Conservation (phyloP, 2,113 vertebrate species). For the Numenius arquata region DNA sequence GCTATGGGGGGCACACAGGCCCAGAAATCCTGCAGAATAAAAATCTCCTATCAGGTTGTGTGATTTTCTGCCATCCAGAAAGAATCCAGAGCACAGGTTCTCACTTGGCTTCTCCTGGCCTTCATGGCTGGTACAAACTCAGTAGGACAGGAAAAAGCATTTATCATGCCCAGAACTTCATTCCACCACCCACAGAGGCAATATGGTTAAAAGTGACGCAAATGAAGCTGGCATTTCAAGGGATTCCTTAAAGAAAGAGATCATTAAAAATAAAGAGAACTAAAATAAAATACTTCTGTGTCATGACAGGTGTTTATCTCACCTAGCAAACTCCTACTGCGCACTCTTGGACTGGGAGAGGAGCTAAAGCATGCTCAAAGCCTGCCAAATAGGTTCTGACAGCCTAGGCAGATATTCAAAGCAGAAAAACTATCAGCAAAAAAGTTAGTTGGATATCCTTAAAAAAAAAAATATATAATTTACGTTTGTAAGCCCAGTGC, state of each 20-base stretch:
- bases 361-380: background rate
- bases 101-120: background rate
- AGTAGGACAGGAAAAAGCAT: background rate
- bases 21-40: background rate
- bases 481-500: background rate
- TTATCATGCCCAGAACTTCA: background rate
- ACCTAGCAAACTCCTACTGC: background rate
- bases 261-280: background rate
- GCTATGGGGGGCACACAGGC: background rate
- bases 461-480: background rate
- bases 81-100: background rate
- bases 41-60: background rate
- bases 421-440: too few species aligned
- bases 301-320: background rate
- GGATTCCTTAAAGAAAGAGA: background rate
- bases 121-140: background rate
- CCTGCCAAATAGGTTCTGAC: background rate
- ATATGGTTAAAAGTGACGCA: background rate
- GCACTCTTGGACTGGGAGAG: background rate
- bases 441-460: background rate
- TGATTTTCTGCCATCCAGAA: background rate
- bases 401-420: background rate
- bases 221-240: background rate
- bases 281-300: background rate
- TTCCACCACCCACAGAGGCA: background rate